phyloP scores from a whole-genome alignment of 2,888 invertebrate genomes.

The Autographa gamma region DNA sequence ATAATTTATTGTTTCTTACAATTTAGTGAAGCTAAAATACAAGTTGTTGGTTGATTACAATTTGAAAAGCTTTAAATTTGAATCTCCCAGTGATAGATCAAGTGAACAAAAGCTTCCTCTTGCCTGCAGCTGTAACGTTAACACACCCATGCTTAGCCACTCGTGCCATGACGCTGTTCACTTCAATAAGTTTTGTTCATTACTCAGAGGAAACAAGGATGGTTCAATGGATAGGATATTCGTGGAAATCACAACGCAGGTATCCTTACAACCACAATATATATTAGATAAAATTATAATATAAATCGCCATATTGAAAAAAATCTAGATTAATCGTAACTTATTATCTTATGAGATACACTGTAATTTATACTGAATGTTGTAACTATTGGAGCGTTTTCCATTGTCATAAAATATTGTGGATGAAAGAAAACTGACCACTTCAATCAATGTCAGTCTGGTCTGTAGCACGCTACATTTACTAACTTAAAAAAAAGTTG shows the following conservation, averaged over 20 bases:
- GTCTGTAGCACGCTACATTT: conserved; percentile 86
- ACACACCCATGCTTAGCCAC: conserved; percentile 82
- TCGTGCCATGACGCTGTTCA: conserved; percentile 71
- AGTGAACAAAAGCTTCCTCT: conserved; percentile 83
- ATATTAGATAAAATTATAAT: conserved; percentile 91
- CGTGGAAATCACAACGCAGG: conserved; percentile 88
- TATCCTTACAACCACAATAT: conserved; percentile 93
- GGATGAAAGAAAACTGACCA: conserved; percentile 89
- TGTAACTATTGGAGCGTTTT: conserved; percentile 85
- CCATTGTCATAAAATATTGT: conserved; percentile 84
- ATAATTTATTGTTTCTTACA: conserved; percentile 89
- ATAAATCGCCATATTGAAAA: conserved; percentile 90
- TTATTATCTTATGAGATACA: conserved; percentile 88
- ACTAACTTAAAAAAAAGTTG: conserved; percentile 84
- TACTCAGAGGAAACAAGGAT: conserved; percentile 75
- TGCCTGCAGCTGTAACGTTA: conserved; percentile 76
- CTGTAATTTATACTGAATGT: conserved; percentile 88
- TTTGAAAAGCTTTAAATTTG: conserved; percentile 85
- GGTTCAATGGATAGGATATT: conserved; percentile 78
- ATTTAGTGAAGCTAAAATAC: conserved; percentile 89
- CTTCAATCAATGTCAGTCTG: conserved; percentile 83
- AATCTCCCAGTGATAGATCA: conserved; percentile 83
- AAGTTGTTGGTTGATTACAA: conserved; percentile 88
- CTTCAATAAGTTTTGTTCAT: conserved; percentile 63
- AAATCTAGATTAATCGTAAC: conserved; percentile 88